A percentile compares a stretch with the other conserved stretches of the same genome.
Conservation (phyloP, 2,113 vertebrate genomes). For the Ceyx melanurus region DNA sequence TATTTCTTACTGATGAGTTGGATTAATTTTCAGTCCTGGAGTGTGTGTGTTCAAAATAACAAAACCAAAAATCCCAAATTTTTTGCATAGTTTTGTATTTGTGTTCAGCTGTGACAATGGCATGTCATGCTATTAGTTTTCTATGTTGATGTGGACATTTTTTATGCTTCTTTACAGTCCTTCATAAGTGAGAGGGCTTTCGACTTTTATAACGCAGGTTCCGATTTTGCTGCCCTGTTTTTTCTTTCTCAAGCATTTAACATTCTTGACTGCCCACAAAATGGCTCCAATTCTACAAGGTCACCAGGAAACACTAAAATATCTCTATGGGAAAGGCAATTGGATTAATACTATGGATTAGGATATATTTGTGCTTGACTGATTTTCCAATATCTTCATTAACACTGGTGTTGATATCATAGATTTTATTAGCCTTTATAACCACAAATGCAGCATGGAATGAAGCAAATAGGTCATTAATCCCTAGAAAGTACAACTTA, state of each 20-base stretch:
- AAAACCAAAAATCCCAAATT: background rate
- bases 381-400: conserved; percentile 49
- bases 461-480: conserved; percentile 69
- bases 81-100: conserved; percentile 2
- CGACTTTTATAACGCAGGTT: background rate
- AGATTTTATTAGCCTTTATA: conserved; percentile 61
- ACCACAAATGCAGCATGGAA: conserved; percentile 63
- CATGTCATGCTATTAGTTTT: background rate
- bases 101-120: background rate
- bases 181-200: background rate
- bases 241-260: background rate
- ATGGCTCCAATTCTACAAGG: background rate
- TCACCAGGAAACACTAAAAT: background rate
- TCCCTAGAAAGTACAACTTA: conserved; percentile 76
- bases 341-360: conserved; percentile 13
- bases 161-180: background rate
- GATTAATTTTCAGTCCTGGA: background rate
- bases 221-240: background rate
- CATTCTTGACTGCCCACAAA: background rate
- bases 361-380: conserved; percentile 6
- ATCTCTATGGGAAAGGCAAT: background rate
- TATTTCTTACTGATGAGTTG: background rate
- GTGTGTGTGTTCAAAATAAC: background rate
- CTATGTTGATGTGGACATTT: background rate
- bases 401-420: conserved; percentile 56